These are phyloP conservation scores for Parus major DNA, from an alignment of 2,113 vertebrate species.

Conservation along the genomic window DNA sequence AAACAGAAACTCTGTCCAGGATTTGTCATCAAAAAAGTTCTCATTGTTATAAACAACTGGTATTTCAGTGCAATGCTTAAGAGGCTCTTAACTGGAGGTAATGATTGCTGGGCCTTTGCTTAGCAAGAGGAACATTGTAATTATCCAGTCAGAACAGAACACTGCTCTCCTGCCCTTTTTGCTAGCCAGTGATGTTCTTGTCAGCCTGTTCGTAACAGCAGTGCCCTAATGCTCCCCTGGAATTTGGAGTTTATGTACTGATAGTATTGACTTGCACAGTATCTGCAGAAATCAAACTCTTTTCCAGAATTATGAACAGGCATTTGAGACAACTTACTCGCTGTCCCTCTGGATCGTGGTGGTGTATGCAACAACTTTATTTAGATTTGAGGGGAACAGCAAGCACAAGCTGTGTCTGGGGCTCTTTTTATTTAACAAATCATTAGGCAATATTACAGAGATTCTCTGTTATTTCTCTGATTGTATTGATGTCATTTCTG, in stretches of 20 bases:
- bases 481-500: background rate
- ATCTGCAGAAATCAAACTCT: background rate
- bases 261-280: background rate
- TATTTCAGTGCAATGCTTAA: background rate
- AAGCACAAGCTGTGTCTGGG: background rate
- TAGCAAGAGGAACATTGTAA: background rate
- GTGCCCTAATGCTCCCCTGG: background rate
- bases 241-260: background rate
- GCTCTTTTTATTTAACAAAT: background rate
- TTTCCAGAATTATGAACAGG: background rate
- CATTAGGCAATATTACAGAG: background rate
- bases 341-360: background rate
- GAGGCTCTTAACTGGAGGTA: background rate
- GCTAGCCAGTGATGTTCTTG: background rate
- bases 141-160: background rate
- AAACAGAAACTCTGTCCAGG: background rate
- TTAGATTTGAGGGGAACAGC: background rate
- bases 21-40: background rate
- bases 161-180: background rate
- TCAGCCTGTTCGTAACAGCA: background rate
- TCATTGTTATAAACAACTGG: background rate
- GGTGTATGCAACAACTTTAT: accelerated
- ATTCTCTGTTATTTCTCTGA: background rate
- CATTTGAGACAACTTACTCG: background rate
- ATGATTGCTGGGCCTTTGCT: background rate